Evolutionary conservation across 2,113 vertebrate species (phyloP), one percentile per base, ranked within the genome.

Genomic region (Hylia prasina): DNA sequence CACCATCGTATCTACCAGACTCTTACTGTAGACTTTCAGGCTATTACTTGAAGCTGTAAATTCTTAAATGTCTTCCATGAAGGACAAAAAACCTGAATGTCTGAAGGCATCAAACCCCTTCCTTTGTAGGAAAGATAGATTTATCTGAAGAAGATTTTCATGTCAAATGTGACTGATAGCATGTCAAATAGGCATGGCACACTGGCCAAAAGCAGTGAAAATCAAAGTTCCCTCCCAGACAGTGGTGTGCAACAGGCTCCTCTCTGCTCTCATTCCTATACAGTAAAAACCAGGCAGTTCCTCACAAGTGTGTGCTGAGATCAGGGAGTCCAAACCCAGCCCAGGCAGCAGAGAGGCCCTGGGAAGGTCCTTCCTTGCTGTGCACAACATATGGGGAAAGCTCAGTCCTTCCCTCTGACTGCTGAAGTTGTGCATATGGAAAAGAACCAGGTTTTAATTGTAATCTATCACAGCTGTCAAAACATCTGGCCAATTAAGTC

Each of bases 231-330:
- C 6, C 10, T 76, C 16, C 25, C 68, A 45, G 42, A 19, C 11
- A 73, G 9, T 28, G 22, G 30, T 60, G 39, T 77, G 40, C 60
- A 69, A 44, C 11, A 57, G n/a, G 10, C 15, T 75, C 28, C 39
- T 51, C 44, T 61, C 40, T 86, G 31, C 42, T 92, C 21, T 58
- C n/a, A 9, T 51, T 80, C 63, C 27, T 45, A 31, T 7, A 40
- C 20, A 25, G 28, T 6, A 56, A 57, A 80, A 92, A n/a, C 6
- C 28, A 65, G n/a, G 37, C 0, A 0, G 31, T 9, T 80, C 24
- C 37, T 83, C 1, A 0, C 4, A 35, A 57, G 16, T 0, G 1
- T 28, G 31, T 37, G 39, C 40, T 16, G n/a, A 56, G 30, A 13
- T 5, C 51, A 44, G 11, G 37, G 35, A 28, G 24, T 7, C 50